A percentile compares a stretch with the other conserved stretches of the same genome.
Evolutionary conservation across 1,140 invertebrate genomes (phyloP).

Genomic region (Lepidurus apus): DNA sequence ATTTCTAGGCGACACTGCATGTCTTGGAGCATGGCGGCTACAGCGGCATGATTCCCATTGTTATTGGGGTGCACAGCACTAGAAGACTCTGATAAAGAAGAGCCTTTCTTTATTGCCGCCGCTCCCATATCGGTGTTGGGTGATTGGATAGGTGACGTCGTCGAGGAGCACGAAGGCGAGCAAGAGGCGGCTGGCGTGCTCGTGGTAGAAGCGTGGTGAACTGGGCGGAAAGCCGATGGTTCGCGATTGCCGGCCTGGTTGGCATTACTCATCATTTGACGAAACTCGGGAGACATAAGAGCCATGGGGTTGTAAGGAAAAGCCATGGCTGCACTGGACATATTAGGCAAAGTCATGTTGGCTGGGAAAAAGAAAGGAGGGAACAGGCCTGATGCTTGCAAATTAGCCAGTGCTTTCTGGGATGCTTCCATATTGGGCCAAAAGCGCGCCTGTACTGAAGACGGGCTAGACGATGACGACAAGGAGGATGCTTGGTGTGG

Average conservation of each 20-base stretch:
- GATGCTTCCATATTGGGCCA: constrained; percentile 30
- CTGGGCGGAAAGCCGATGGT: constrained; percentile 34
- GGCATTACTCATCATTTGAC: constrained; percentile 21
- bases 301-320: constrained; percentile 19
- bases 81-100: constrained; percentile 17
- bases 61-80: neutral
- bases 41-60: constrained; percentile 27
- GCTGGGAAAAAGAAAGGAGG: constrained; percentile 27
- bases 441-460: neutral
- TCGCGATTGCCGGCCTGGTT: constrained; percentile 27
- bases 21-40: constrained; percentile 35
- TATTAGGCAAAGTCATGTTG: constrained; percentile 16
- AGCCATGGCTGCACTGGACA: neutral
- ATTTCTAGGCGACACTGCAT: constrained; percentile 32
- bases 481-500: neutral
- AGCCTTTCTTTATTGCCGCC: constrained; percentile 31
- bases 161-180: neutral
- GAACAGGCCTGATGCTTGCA: constrained; percentile 25
- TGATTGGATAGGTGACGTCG: constrained; percentile 12
- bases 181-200: constrained; percentile 25
- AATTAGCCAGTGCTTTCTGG: constrained; percentile 25
- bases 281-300: constrained; percentile 23
- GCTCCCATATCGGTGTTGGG: constrained; percentile 29
- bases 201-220: constrained; percentile 20
- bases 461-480: neutral